A percentile compares a stretch with the other conserved stretches of the same genome.
phyloP scores from a whole-genome alignment of 1,140 invertebrate species.

The Scylla paramamosain region DNA sequence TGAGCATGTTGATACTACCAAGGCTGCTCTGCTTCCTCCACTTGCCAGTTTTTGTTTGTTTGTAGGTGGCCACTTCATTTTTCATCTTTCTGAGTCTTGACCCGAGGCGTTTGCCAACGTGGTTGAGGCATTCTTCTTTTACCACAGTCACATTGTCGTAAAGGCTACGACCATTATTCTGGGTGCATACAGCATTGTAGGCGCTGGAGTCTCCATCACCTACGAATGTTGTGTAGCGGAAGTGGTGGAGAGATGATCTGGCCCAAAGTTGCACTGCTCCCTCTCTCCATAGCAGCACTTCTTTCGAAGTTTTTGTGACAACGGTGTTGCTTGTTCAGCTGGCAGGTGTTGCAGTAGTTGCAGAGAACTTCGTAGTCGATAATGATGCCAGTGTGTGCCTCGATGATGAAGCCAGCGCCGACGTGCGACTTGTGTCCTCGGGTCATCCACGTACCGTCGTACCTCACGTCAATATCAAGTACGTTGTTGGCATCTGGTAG shows the following conservation, averaged over 20 bases:
- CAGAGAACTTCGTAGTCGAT: neutral
- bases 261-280: neutral
- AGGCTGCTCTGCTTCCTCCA: neutral
- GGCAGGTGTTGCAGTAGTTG: neutral
- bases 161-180: neutral
- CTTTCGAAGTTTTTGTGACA: neutral
- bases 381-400: neutral
- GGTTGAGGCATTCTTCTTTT: conserved; percentile 16
- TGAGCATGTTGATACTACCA: neutral
- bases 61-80: conserved; percentile 12
- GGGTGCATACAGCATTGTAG: neutral
- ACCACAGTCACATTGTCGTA: neutral
- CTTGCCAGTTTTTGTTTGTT: conserved; percentile 14
- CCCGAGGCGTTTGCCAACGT: neutral
- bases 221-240: neutral
- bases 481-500: neutral
- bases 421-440: neutral
- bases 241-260: too few species aligned
- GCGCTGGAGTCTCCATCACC: too few species aligned
- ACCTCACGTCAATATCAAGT: too few species aligned
- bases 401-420: conserved; percentile 15
- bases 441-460: neutral
- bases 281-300: neutral
- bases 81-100: neutral
- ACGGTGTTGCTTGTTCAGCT: neutral